phyloP scores from a whole-genome alignment of 1,140 invertebrate genomes.

The Dendrolimus punctatus region DNA sequence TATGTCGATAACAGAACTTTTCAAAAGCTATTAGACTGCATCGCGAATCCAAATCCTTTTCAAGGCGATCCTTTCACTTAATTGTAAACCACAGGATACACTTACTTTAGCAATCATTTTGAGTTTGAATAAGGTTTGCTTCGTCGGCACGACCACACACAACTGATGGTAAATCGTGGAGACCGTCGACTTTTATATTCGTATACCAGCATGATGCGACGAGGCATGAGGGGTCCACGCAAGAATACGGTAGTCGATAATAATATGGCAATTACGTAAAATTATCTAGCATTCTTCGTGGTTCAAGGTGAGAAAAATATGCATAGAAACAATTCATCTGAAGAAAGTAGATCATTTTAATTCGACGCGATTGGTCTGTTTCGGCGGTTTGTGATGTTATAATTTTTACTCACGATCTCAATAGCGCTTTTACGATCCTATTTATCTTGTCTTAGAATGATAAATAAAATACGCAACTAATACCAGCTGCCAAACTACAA shows the following conservation, averaged over 20 bases:
- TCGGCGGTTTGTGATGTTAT: not conserved
- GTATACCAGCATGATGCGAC: conserved; percentile 55
- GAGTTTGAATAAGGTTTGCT: conserved; percentile 62
- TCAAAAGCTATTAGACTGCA: no score
- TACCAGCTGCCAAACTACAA: conserved; percentile 13
- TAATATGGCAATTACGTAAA: conserved; percentile 65
- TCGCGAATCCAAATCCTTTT: not conserved
- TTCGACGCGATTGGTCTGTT: not conserved
- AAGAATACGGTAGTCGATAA: conserved; percentile 66
- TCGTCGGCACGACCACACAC: conserved; percentile 62
- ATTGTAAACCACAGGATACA: conserved; percentile 34
- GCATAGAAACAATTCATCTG: conserved; percentile 25
- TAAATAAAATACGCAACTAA: conserved; percentile 17
- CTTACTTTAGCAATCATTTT: conserved; percentile 70
- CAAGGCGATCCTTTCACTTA: conserved; percentile 45
- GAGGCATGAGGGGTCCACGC: conserved; percentile 42
- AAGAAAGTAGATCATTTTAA: conserved; percentile 15
- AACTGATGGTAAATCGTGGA: conserved; percentile 51
- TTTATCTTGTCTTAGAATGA: conserved; percentile 7
- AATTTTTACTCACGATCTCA: not conserved
- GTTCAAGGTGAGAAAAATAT: conserved; percentile 61
- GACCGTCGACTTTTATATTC: conserved; percentile 62
- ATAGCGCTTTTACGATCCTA: conserved; percentile 3
- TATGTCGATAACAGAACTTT: no score
- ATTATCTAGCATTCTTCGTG: conserved; percentile 38